Evolutionary conservation across 2,113 vertebrate species (phyloP), one percentile per base, ranked within the genome.

Genomic region (Amphiprion ocellaris): DNA sequence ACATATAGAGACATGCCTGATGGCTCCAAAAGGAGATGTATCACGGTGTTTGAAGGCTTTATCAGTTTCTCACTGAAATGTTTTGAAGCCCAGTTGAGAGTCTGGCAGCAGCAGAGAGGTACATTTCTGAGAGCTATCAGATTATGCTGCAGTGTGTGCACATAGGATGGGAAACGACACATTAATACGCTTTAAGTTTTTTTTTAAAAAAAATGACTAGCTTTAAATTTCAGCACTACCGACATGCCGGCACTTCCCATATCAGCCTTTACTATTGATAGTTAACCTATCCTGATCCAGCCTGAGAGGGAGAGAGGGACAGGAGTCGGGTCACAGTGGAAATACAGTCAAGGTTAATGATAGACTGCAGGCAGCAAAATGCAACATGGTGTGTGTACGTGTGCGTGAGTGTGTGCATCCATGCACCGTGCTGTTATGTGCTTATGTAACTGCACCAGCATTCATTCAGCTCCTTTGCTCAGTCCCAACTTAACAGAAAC

Each of bases 321-420:
- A 74, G 46, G 55, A 68, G 50, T 44, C 21, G 77, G 79, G 89
- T 86, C 87, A 88, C 76, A 74, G 83, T 82, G 86, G 87, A 92
- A 90, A 92, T 67, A 87, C 83, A 87, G 82, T 90, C 88, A 92
- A 93, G 87, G 92, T 93, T 87, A 93, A 90, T 92, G 87, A 92
- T 54, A 71, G 82, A 89, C 85, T 88, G 81, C 83, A 85, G 91
- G 89, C 87, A 82, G 78, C 82, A 69, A 78, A 85, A 81, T 72
- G 63, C 69, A 74, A 76, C 65, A 74, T 47, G 3, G 62, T 44
- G 41, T 44, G 14, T 44, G 41, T 21, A 21, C 10, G 23, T 69
- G 71, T 46, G 39, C 68, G 64, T 24, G 49, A 66, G 69, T 19
- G 74, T 39, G 65, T 65, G 82, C 68, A 47, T 72, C 61, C 66